Base-by-base conservation (phyloP, 2,113 vertebrate species). In the Indicator indicator region DNA sequence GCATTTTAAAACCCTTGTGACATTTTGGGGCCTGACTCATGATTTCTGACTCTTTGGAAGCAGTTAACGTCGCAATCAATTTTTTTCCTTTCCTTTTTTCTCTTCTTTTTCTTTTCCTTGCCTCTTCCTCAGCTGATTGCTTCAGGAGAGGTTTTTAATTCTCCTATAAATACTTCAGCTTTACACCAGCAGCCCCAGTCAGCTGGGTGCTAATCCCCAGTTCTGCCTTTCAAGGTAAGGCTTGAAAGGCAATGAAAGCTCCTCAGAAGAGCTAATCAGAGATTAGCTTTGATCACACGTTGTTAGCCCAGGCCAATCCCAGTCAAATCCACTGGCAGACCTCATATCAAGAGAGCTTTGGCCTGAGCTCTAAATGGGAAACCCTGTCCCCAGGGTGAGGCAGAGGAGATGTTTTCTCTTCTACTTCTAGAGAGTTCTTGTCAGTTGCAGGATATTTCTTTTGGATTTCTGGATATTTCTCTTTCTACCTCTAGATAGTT, bases 151-250 rank as follows among this genome's bases (percentile, higher is more conserved):
- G 82, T 60, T 96, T 96, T 95, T 95, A 71, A 95, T 89, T 92
- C 91, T 28, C 20, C 89, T 27, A 71, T 85, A 94, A 96, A 96
- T 86, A 64, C 84, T 38, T 63, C 84, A 58, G 94, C 94, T 80
- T 79, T 83, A 55, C 89, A 89, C 1, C 84, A 26, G 89, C 93
- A 52, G 63, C 19, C 59, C 72, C 28, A 4, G 93, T 73, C 80
- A 79, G 91, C 85, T 27, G 60, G 1, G 75, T 87, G 74, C 27
- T 93, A 95, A 95, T 77, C 80, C 91, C 94, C 91, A 18, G 82
- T 48, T 88, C 95, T 94, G 96, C 94, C 67, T 91, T 89, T 94
- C 95, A 95, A 95, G 94, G 95, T 93, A 73, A 77, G 93, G 93
- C 91, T 94, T 89, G 92, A 95, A 92, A 95, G 71, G 6, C 42